These are phyloP conservation scores for Harpagoxenus sublaevis DNA, from an alignment of 2,888 invertebrate species.

Conservation along the genomic window DNA sequence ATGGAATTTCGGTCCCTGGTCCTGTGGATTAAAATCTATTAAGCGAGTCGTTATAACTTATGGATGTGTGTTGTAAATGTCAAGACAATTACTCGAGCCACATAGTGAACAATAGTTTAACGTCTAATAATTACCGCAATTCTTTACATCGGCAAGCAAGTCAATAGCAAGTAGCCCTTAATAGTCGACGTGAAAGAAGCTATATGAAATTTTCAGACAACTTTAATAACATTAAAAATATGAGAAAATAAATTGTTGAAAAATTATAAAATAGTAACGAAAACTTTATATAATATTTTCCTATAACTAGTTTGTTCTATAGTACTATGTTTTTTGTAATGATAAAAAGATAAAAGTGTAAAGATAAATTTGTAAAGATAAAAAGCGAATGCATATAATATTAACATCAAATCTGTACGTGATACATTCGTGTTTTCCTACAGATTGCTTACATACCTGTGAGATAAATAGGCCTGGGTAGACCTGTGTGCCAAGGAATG, in stretches of 20 bases:
- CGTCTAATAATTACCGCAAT: slow-evolving; percentile 19
- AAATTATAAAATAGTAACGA: not conserved
- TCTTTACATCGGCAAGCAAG: slow-evolving; percentile 31
- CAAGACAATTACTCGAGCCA: slow-evolving; percentile 52
- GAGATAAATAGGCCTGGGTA: slow-evolving; percentile 78
- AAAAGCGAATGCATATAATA: not conserved
- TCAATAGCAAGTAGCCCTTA: not conserved
- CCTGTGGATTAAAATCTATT: slow-evolving; percentile 74
- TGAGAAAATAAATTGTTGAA: slow-evolving; percentile 1
- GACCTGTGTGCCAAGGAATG: slow-evolving; percentile 75
- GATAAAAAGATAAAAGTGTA: no score
- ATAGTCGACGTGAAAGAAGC: not conserved
- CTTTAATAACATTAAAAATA: slow-evolving; percentile 14
- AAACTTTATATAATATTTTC: not conserved
- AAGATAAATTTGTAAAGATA: not conserved
- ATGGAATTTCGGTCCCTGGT: slow-evolving; percentile 76
- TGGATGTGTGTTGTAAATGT: slow-evolving; percentile 36
- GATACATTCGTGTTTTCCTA: not conserved
- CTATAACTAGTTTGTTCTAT: not conserved
- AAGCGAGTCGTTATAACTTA: slow-evolving; percentile 62
- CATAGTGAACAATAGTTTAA: slow-evolving; percentile 38
- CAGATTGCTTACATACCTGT: slow-evolving; percentile 75
- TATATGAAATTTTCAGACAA: not conserved
- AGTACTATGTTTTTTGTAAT: not conserved
- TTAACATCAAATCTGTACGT: not conserved